Evolutionary conservation across 1,140 invertebrate genomes (phyloP).

Genomic region (Akabosia matsudoensis): DNA sequence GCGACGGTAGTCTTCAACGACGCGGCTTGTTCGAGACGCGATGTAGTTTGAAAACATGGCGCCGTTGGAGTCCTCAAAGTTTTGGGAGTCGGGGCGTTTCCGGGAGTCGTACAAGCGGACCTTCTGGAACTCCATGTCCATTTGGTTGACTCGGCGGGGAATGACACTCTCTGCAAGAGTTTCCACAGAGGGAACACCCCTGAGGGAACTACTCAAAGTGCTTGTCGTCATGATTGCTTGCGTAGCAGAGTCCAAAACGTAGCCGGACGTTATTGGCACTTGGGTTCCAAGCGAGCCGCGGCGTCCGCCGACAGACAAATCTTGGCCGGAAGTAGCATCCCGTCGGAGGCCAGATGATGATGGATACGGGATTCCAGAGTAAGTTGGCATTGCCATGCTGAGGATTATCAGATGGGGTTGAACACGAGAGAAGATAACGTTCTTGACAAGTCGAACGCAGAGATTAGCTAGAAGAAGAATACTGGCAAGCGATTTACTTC

Average conservation of each 20-base stretch:
- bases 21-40: neutral
- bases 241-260: neutral
- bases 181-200: neutral
- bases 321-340: neutral
- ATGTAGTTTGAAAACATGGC: conserved; percentile 27
- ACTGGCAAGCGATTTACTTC: too few species aligned
- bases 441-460: too few species aligned
- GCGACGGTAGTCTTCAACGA: conserved; percentile 27
- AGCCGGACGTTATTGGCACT: neutral
- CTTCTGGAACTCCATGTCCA: conserved; percentile 33
- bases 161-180: neutral
- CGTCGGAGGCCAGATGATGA: neutral
- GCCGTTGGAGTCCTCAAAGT: conserved; percentile 25
- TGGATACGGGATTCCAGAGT: conserved; percentile 8
- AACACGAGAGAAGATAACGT: too few species aligned
- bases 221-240: neutral
- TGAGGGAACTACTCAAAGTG: neutral
- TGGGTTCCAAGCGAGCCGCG: neutral
- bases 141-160: conserved; percentile 26
- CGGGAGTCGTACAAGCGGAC: conserved; percentile 23
- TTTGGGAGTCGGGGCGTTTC: conserved; percentile 20
- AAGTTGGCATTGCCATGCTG: conserved; percentile 15
- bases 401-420: too few species aligned
- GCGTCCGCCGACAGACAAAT: neutral
- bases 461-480: too few species aligned